Percentiles rank a stretch among this genome's conserved stretches.
These are phyloP conservation scores for Tetranychus piercei DNA, from an alignment of 2,888 invertebrate genomes.

Conservation along the genomic window DNA sequence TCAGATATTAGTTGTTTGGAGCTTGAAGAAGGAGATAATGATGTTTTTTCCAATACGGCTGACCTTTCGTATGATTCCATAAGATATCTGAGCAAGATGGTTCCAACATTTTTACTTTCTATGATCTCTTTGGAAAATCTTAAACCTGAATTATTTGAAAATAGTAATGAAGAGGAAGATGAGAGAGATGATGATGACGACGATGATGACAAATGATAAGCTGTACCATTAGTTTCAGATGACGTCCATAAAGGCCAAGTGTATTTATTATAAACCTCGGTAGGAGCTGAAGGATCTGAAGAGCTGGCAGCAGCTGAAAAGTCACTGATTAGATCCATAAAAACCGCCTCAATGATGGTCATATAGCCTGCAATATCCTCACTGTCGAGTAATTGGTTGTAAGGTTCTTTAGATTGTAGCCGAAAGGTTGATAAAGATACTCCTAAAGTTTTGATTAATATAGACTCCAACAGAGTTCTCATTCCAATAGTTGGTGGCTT, in stretches of 20 bases:
- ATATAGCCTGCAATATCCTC: constrained; percentile 6
- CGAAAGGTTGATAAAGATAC: background rate
- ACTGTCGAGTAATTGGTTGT: background rate
- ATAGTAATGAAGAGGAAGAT: background rate
- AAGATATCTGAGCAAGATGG: background rate
- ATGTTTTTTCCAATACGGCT: background rate
- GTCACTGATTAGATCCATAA: background rate
- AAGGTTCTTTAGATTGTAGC: background rate
- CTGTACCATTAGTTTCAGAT: background rate
- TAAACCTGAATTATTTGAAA: background rate
- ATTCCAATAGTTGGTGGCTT: background rate
- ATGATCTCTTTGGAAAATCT: constrained; percentile 4
- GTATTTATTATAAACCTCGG: background rate
- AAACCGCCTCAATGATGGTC: constrained; percentile 2
- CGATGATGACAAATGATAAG: too few species aligned
- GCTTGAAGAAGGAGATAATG: background rate
- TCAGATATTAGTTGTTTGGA: background rate
- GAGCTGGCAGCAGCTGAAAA: background rate
- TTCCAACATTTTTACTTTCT: constrained; percentile 2
- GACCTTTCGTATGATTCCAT: background rate
- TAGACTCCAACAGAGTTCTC: background rate
- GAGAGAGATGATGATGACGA: too few species aligned
- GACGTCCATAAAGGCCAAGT: background rate
- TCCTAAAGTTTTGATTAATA: background rate
- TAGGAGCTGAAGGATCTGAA: background rate